Evolutionary conservation across 2,888 invertebrate genomes (phyloP), one percentile per base, ranked within the genome.

Genomic region (Temnothorax unifasciatus): DNA sequence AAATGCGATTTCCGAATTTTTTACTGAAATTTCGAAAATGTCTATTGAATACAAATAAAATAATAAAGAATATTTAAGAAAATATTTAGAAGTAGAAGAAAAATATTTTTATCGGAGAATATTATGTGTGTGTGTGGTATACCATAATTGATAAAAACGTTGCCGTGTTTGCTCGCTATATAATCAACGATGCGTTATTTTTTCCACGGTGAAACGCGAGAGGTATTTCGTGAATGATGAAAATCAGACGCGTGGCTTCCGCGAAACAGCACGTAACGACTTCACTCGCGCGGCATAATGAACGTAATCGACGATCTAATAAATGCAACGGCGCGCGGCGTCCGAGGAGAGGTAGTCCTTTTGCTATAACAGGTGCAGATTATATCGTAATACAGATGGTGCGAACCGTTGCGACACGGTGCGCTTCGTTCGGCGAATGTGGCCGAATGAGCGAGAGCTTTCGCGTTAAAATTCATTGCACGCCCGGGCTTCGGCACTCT

Each of bases 251-350:
- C 73, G 84, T 68, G 86, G 73, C 87, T 87, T 86, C 85, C 88
- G 83, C 64, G 87, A 85, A 85, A 73, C 73, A 59, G 79, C 83
- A 86, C 83, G 84, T 68, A 82, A 87, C 87, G 84, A 85, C 63
- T 75, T 44, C 41, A 15, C 54, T 73, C 83, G 71, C 83, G 68
- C 77, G 82, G 83, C 82, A 81, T 88, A 89, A 90, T 82, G 85
- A 90, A 73, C 84, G 76, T 86, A 89, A 88, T 89, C 90, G 85
- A 38, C 88, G 83, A 89, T 90, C 87, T 87, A 90, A 89, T 90
- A 88, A 90, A 85, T 69, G 86, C 85, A 85, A 87, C 83, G 87
- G 83, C 86, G 82, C 74, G 29, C 29, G 29, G 29, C 29, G 29
- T 29, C 54, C 64, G 79, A 41, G 74, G 85, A 84, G 76, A 85